phyloP scores from a whole-genome alignment of 2,113 vertebrate genomes.

The Semicossyphus pulcher region DNA sequence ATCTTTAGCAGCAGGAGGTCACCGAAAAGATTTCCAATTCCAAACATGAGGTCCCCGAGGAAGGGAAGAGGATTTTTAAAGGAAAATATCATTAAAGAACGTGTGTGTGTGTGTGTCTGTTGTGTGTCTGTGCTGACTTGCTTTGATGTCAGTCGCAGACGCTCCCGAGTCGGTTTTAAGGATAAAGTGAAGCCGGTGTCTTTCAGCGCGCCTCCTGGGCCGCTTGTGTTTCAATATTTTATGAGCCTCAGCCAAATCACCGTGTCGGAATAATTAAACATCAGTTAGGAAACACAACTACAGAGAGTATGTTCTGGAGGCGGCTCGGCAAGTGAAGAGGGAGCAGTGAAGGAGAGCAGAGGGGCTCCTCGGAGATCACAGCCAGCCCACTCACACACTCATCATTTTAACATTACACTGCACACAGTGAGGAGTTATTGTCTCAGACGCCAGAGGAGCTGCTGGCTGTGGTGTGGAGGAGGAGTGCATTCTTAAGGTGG shows the following conservation, averaged over 20 bases:
- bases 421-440: constrained; percentile 40
- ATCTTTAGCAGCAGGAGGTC: constrained; percentile 47
- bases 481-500: background rate
- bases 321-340: constrained; percentile 52
- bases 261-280: constrained; percentile 72
- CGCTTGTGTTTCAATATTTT: constrained; percentile 66
- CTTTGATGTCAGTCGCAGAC: constrained; percentile 37
- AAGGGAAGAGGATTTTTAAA: background rate
- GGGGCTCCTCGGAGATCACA: constrained; percentile 58
- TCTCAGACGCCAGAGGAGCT: constrained; percentile 31
- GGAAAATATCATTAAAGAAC: background rate
- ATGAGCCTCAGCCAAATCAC: constrained; percentile 65
- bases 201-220: constrained; percentile 36
- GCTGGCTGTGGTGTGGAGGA: background rate
- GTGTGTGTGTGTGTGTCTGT: background rate
- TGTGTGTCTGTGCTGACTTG: constrained; percentile 13
- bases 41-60: constrained; percentile 3
- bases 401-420: constrained; percentile 39
- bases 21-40: constrained; percentile 25
- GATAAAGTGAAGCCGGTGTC: constrained; percentile 31
- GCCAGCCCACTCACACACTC: constrained; percentile 52
- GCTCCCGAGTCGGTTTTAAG: constrained; percentile 11
- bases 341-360: constrained; percentile 40
- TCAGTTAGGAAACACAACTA: constrained; percentile 67
- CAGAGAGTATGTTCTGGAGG: constrained; percentile 59